Evolutionary conservation across 2,113 vertebrate genomes (phyloP).

Genomic region (Phrynocephalus versicolor): DNA sequence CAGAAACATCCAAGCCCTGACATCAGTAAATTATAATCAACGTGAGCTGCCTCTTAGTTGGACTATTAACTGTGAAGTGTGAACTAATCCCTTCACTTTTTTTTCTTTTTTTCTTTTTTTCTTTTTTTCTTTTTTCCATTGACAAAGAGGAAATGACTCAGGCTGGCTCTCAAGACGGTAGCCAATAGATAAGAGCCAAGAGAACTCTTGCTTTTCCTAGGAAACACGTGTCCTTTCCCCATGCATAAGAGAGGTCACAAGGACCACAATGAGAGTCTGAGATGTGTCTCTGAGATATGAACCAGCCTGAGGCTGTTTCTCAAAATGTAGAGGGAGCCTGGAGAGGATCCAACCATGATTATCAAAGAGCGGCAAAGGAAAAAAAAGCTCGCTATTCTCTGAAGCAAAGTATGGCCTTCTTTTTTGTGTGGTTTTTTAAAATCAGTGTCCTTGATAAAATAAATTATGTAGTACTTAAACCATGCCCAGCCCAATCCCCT

Average conservation of each 20-base stretch:
- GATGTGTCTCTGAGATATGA: background rate
- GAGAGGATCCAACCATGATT: background rate
- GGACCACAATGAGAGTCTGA: fast-evolving
- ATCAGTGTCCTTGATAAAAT: background rate
- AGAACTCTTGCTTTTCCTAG: background rate
- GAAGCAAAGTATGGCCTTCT: background rate
- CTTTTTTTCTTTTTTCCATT: constrained; percentile 20
- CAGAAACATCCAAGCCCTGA: background rate
- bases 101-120: background rate
- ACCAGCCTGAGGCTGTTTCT: background rate
- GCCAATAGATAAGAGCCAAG: background rate
- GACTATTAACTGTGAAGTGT: constrained; percentile 5
- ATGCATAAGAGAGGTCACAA: background rate
- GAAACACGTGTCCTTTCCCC: background rate
- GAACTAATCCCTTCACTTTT: background rate
- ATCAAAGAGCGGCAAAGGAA: background rate
- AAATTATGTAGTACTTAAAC: background rate
- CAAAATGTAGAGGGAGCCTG: fast-evolving
- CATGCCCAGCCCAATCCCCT: background rate
- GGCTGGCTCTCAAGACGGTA: background rate
- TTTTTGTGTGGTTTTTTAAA: no score
- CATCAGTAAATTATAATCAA: background rate
- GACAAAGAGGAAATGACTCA: constrained; percentile 52
- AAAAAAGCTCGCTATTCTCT: background rate
- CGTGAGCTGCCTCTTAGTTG: background rate